Percentiles rank a stretch among this genome's conserved stretches.
phyloP scores from a whole-genome alignment of 1,140 invertebrate genomes.

The Trinorchestia longiramus region DNA sequence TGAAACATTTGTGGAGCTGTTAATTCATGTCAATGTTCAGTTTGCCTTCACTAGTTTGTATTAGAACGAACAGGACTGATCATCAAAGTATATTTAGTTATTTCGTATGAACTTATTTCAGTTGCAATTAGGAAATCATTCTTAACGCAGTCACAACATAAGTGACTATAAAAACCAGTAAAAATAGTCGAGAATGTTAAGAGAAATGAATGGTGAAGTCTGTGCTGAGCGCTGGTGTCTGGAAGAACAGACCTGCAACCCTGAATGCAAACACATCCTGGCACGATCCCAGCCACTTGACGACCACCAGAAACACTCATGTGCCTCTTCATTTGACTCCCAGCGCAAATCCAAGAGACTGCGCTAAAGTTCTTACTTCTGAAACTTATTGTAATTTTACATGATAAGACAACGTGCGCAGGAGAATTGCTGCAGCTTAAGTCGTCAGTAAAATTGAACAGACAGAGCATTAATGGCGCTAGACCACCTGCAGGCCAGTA shows the following conservation, averaged over 20 bases:
- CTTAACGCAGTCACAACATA: not conserved
- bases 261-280: constrained; percentile 6
- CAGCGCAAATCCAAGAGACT: not conserved
- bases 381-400: not conserved
- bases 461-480: not conserved
- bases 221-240: not conserved
- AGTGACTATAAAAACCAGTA: not conserved
- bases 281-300: constrained; percentile 2
- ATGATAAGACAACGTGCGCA: not conserved
- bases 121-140: not conserved
- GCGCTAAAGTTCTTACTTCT: not conserved
- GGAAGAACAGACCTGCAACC: not conserved
- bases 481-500: not conserved
- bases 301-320: constrained; percentile 13
- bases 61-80: not conserved
- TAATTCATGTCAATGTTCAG: too few species aligned
- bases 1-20: too few species aligned
- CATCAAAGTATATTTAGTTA: not conserved
- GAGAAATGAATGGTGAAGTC: not conserved
- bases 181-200: not conserved
- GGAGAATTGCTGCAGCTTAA: not conserved
- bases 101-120: not conserved
- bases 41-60: too few species aligned
- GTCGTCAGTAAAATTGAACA: not conserved
- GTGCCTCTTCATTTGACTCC: constrained; percentile 9